Percentiles rank a stretch among this genome's conserved stretches.
Evolutionary conservation across 2,797 vertebrate species (phyloP).

Genomic region (Gallirallus australis): DNA sequence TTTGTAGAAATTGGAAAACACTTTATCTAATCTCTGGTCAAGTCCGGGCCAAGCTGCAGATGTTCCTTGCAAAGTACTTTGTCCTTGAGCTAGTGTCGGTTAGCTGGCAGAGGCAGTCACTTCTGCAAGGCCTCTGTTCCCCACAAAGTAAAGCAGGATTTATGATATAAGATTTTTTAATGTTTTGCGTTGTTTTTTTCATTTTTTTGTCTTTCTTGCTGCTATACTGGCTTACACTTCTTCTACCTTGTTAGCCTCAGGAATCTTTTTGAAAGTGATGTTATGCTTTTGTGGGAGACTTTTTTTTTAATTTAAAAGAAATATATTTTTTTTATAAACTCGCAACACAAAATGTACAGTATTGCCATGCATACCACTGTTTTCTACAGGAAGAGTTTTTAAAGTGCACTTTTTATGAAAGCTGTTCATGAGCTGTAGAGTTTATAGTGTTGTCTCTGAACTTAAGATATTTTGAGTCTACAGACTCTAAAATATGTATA

Average conservation of each 20-base stretch:
- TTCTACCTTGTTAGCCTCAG: not conserved
- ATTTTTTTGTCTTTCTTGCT: not conserved
- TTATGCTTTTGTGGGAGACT: not conserved
- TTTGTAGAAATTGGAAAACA: not conserved
- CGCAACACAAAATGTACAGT: constrained; percentile 1
- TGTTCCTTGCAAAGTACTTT: not conserved
- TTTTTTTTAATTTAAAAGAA: constrained; percentile 10
- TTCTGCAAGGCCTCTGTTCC: not conserved
- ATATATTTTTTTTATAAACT: constrained; percentile 54
- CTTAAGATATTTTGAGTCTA: not conserved
- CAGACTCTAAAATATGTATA: not conserved
- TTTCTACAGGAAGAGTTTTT: not conserved
- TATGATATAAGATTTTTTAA: not conserved
- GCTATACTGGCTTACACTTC: not conserved
- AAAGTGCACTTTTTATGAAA: not conserved
- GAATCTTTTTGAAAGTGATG: not conserved
- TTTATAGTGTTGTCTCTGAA: not conserved
- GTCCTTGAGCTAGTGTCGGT: not conserved
- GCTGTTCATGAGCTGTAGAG: not conserved
- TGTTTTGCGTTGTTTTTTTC: not conserved
- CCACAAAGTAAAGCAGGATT: not conserved
- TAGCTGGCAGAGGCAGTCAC: not conserved
- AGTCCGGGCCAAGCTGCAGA: not conserved
- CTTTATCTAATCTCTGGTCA: not conserved
- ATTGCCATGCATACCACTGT: not conserved